These are phyloP conservation scores for Xiphorhynchus elegans DNA, from an alignment of 2,113 vertebrate genomes.

Conservation along the genomic window DNA sequence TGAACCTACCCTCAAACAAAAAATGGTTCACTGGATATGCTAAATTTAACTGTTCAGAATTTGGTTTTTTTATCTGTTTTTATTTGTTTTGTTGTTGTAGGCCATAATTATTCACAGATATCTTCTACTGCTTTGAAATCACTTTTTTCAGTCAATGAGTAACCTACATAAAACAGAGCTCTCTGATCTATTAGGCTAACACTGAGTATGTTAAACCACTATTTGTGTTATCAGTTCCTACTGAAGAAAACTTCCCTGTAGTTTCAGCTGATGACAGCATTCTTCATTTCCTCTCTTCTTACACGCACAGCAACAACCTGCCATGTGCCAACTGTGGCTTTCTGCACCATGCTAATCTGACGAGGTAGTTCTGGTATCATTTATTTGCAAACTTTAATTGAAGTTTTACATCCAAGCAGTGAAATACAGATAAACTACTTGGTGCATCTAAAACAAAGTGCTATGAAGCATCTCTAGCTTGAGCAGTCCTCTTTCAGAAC, in stretches of 20 bases:
- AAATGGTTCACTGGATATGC: background rate
- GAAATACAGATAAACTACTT: background rate
- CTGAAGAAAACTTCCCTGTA: background rate
- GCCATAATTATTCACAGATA: background rate
- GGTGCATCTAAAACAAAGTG: background rate
- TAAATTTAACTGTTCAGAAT: background rate
- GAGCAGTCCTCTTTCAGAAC: background rate
- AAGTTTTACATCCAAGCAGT: background rate
- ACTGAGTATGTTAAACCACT: background rate
- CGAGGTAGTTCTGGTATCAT: background rate
- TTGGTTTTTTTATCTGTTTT: rapidly evolving
- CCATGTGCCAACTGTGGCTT: background rate
- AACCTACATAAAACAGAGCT: background rate
- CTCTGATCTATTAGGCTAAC: background rate
- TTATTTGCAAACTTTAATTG: background rate
- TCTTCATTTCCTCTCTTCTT: conserved; percentile 22
- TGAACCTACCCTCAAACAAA: background rate
- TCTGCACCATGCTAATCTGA: background rate
- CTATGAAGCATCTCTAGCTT: background rate
- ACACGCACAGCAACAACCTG: background rate
- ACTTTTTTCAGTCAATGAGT: background rate
- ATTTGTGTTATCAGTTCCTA: background rate
- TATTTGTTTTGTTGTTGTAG: background rate
- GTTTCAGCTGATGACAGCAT: conserved; percentile 30
- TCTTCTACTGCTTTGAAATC: background rate